These are phyloP conservation scores for Agelastica alni DNA, from an alignment of 2,888 invertebrate species.

Conservation along the genomic window DNA sequence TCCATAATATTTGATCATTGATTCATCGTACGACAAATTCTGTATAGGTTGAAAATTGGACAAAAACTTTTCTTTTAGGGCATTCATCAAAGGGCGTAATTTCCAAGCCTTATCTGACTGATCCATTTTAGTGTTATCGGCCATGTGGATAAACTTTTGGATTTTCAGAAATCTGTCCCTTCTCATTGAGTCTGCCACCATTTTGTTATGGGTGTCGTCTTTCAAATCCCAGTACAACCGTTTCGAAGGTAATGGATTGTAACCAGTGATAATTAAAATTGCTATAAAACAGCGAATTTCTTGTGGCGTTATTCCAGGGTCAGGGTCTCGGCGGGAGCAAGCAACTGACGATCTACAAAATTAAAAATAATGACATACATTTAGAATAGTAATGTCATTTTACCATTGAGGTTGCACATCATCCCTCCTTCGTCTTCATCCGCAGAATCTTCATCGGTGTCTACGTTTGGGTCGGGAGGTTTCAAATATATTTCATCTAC, in stretches of 20 bases:
- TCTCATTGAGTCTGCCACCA: constrained; percentile 34
- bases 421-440: constrained; percentile 22
- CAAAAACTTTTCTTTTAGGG: constrained; percentile 15
- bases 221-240: constrained; percentile 38
- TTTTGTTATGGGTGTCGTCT: constrained; percentile 26
- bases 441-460: constrained; percentile 29
- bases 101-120: constrained; percentile 17
- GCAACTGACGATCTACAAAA: constrained; percentile 15
- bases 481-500: constrained; percentile 25
- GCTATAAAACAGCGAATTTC: constrained; percentile 31
- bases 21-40: constrained; percentile 33
- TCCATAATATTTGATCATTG: too few relatives aligned
- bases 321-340: constrained; percentile 7
- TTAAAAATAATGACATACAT: constrained; percentile 14
- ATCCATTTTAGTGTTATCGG: constrained; percentile 11
- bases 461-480: constrained; percentile 18
- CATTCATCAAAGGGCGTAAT: constrained; percentile 13
- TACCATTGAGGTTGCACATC: constrained; percentile 19
- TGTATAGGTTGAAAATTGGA: constrained; percentile 15
- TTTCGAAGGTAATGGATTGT: constrained; percentile 33
- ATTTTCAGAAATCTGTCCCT: constrained; percentile 22
- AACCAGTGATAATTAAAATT: constrained; percentile 35
- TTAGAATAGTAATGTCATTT: not conserved
- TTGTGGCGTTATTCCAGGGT: constrained; percentile 13
- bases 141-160: constrained; percentile 11